Evolutionary conservation across 1,140 invertebrate genomes (phyloP).

Genomic region (Pectinophora gossypiella): DNA sequence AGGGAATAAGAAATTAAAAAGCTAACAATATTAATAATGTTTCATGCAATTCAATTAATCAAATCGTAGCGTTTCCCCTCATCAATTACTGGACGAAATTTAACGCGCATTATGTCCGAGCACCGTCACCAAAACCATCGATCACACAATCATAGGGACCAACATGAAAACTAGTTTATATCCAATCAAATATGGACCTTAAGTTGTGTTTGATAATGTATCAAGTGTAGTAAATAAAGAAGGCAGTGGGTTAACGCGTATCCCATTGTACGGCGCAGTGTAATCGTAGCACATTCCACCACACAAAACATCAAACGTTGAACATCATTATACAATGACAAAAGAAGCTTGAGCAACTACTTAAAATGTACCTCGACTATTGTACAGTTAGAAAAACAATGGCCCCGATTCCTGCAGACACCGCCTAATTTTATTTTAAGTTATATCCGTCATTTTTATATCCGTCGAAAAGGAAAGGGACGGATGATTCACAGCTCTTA

Average conservation of each 20-base stretch:
- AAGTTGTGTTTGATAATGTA: background rate
- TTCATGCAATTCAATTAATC: background rate
- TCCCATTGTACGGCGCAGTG: slow-evolving; percentile 52
- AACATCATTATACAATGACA: slow-evolving; percentile 71
- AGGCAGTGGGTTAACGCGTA: slow-evolving; percentile 13
- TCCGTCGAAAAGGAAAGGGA: too few relatives aligned
- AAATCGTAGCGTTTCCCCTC: slow-evolving; percentile 7
- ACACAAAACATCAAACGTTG: slow-evolving; percentile 64
- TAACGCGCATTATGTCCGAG: slow-evolving; percentile 25
- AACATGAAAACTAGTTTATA: background rate
- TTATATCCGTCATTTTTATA: too few relatives aligned
- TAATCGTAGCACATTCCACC: slow-evolving; percentile 55
- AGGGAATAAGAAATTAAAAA: too few relatives aligned
- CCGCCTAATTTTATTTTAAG: too few relatives aligned
- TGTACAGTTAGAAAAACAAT: slow-evolving; percentile 1
- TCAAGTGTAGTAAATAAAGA: background rate
- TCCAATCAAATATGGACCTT: background rate
- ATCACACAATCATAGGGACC: slow-evolving; percentile 37
- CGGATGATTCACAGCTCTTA: too few relatives aligned
- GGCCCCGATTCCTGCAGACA: too few relatives aligned
- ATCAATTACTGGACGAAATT: slow-evolving; percentile 39
- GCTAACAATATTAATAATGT: too few relatives aligned
- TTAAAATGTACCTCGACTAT: slow-evolving; percentile 43
- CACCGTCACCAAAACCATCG: slow-evolving; percentile 36
- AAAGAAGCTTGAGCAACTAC: slow-evolving; percentile 69